Percentiles rank a stretch among this genome's conserved stretches.
Evolutionary conservation across 2,888 invertebrate species (phyloP).

Genomic region (Linnaemya tessellans): DNA sequence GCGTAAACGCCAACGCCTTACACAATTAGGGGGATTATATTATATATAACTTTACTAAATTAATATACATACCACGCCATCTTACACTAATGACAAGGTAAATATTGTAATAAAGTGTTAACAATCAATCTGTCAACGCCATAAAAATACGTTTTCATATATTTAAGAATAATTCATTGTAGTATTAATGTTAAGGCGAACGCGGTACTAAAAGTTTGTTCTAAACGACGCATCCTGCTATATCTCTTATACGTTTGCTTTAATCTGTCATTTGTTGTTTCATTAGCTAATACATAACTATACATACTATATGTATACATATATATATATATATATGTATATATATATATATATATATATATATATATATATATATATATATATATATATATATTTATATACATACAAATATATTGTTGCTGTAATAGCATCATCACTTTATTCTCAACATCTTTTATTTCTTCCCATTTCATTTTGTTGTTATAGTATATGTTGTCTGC

Average conservation of each 20-base stretch:
- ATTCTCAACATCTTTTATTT: slow-evolving; percentile 67
- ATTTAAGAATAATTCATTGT: neutral
- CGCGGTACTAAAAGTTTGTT: neutral
- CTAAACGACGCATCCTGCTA: neutral
- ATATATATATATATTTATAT: slow-evolving; percentile 37
- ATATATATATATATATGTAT: neutral
- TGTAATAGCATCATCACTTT: slow-evolving; percentile 68
- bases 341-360: slow-evolving; percentile 29
- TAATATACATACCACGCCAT: neutral
- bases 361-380: neutral
- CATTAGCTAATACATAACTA: slow-evolving; percentile 4
- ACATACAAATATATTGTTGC: neutral
- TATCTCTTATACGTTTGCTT: slow-evolving; percentile 27
- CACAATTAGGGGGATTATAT: too few relatives aligned
- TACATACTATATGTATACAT: neutral
- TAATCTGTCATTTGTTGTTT: slow-evolving; percentile 62
- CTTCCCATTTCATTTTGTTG: slow-evolving; percentile 47
- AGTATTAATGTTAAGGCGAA: neutral
- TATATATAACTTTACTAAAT: neutral
- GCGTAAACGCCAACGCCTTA: too few relatives aligned
- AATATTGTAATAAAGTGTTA: neutral
- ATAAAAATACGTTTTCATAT: neutral
- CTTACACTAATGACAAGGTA: neutral
- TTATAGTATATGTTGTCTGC: slow-evolving; percentile 42
- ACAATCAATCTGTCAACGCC: neutral